A percentile compares a stretch with the other conserved stretches of the same genome.
Conservation (phyloP, 1,140 invertebrate genomes). For the Agrilus planipennis region DNA sequence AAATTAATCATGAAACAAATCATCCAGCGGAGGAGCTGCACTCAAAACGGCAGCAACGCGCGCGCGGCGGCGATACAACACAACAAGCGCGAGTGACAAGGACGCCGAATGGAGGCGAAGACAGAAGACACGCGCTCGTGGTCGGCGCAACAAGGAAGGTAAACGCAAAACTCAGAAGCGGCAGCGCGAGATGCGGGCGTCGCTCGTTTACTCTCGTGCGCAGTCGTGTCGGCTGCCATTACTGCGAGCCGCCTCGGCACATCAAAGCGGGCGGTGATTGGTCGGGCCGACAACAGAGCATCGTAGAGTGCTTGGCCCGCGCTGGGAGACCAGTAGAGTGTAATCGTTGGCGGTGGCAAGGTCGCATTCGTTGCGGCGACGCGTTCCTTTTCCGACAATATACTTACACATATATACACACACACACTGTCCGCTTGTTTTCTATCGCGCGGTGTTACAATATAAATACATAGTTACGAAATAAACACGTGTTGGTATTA, state of each 20-base stretch:
- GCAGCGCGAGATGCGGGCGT: slow-evolving; percentile 13
- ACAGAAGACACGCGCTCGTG: not conserved
- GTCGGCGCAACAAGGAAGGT: too few species aligned
- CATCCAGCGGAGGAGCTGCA: slow-evolving; percentile 20
- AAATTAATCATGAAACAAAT: slow-evolving; percentile 30
- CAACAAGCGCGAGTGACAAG: not conserved
- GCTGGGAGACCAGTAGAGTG: slow-evolving; percentile 14
- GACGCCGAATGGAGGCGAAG: not conserved
- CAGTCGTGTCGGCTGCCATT: slow-evolving; percentile 35
- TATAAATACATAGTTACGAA: too few species aligned
- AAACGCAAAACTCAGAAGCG: slow-evolving; percentile 3
- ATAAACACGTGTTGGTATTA: too few species aligned
- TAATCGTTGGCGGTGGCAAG: slow-evolving; percentile 11
- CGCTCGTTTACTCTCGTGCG: slow-evolving; percentile 28
- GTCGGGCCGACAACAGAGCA: slow-evolving; percentile 28
- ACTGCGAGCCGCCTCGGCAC: slow-evolving; percentile 33
- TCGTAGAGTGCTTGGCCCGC: slow-evolving; percentile 15
- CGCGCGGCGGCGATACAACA: too few species aligned
- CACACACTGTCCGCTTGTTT: not conserved
- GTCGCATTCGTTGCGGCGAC: slow-evolving; percentile 8
- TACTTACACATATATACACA: slow-evolving; percentile 6
- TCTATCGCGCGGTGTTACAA: too few species aligned
- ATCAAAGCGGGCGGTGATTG: slow-evolving; percentile 31
- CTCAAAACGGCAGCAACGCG: not conserved
- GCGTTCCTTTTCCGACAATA: slow-evolving; percentile 4